Base-by-base conservation (phyloP, 2,113 vertebrate species). In the Azemiops feae region DNA sequence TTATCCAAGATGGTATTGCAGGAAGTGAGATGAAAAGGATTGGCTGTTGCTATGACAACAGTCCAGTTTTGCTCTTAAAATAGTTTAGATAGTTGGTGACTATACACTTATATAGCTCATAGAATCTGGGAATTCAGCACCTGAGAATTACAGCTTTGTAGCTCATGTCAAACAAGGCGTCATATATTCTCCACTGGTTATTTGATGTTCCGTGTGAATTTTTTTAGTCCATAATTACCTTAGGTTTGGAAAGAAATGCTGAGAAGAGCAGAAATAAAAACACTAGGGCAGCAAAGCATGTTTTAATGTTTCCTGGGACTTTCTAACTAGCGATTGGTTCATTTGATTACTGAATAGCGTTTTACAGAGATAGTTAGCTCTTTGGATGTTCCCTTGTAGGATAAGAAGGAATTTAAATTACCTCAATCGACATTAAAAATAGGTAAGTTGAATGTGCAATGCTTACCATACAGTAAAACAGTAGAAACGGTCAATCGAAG, bases 11-110 rank as follows among this genome's bases (percentile, higher is more conserved):
- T 93, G 94, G 95, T 95, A 93, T 91, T 94, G 91, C 92, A 95
- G 95, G 96, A 97, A 97, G 95, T 89, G 45, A 92, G 96, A 97
- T 97, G 96, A 96, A 95, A 96, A 94, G 88, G 96, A 94, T 96
- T 97, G 96, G 96, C 92, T 93, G 96, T 95, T 97, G 88, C 96
- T 95, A 96, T 97, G 96, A 96, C 96, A 97, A 97, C 96, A 93
- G 92, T 93, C 94, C 96, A 96, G 93, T 97, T 96, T 94, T 95
- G 92, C 91, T 95, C 96, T 95, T 96, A 97, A 97, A 97, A 97
- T 97, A 97, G 95, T 96, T 95, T 93, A 11, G 11, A 93, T 93
- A 91, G 87, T 94, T 93, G 93, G 86, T 74, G 92, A 93, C 95
- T 96, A 92, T 89, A 91, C 95, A 85, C 0, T 52, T 60, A 95